phyloP scores from a whole-genome alignment of 2,797 vertebrate genomes.

The Lindbergichthys nudifrons region DNA sequence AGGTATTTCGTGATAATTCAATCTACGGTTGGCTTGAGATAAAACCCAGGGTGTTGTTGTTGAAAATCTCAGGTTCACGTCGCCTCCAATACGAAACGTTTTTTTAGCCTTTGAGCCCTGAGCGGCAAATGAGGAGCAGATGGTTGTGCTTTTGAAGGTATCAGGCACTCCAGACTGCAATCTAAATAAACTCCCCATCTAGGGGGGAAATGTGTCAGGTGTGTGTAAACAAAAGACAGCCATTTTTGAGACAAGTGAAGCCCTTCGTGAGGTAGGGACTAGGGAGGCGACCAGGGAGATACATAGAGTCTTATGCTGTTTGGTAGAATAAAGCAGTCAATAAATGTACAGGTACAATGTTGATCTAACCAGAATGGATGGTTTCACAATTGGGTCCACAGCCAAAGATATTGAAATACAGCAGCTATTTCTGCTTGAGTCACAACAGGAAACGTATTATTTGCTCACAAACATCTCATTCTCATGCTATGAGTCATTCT shows the following conservation, averaged over 20 bases:
- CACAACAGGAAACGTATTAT: constrained; percentile 69
- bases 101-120: constrained; percentile 72
- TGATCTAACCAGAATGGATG: constrained; percentile 11
- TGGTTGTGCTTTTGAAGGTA: constrained; percentile 77
- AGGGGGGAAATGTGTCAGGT: constrained; percentile 75
- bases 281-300: neutral
- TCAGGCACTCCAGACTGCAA: constrained; percentile 76
- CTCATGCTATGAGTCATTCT: constrained; percentile 65
- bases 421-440: neutral
- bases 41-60: constrained; percentile 68
- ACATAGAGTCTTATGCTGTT: constrained; percentile 37
- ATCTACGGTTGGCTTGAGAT: constrained; percentile 63
- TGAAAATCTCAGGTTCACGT: constrained; percentile 64
- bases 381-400: constrained; percentile 5
- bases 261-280: neutral
- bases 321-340: constrained; percentile 8
- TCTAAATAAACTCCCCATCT: constrained; percentile 81
- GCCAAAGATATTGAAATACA: constrained; percentile 32
- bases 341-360: constrained; percentile 8
- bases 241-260: constrained; percentile 29
- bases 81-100: constrained; percentile 68
- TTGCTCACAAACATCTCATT: constrained; percentile 69
- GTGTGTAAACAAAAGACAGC: constrained; percentile 70
- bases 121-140: constrained; percentile 83
- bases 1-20: constrained; percentile 64